Base-by-base conservation (phyloP, 1,140 invertebrate genomes). In the Atta cephalotes region DNA sequence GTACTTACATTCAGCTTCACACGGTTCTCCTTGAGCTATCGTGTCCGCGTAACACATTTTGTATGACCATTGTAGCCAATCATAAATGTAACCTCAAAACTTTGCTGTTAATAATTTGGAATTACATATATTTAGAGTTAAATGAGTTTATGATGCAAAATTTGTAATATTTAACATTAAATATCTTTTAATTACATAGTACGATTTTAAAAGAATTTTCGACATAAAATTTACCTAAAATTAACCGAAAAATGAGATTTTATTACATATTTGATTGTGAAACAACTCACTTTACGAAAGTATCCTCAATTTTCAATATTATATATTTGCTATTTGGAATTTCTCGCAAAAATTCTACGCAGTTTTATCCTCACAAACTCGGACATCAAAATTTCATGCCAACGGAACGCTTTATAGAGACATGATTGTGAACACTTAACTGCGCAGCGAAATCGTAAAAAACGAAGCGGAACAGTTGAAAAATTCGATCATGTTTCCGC, bases 311-410 rank as follows among this genome's bases (percentile, higher is more conserved):
- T 71, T 58, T 35, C 63, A 53, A 28, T 58, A 51, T 39, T 7
- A 45, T 16, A 71, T n/a, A n/a, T 71, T 31, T 25, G 16, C 10
- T 35, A 21, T 10, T 21, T 58, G 31, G 21, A 65, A 51, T 10
- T 45, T 65, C 62, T 78, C 39, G 16, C 31, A 45, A 81, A 81
- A 71, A 71, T n/a, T 5, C 14, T 18, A 71, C 31, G 9, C 31
- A 49, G 2, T 49, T 70, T 70, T 66, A 25, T 71, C 18, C 14
- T 56, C 35, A n/a, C 25, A 81, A 71, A 71, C 21, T 31, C 35
- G 51, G 0, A 58, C 78, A 25, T 81, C 16, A 71, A 81, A 81
- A 71, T 81, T 81, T 81, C 21, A 81, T 35, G 79, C 16, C 16
- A 16, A 10, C 3, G 77, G 16, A 39, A 71, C 49, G 66, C 16